These are phyloP conservation scores for Megaceryle torquata DNA, from an alignment of 2,113 vertebrate genomes.

Conservation along the genomic window DNA sequence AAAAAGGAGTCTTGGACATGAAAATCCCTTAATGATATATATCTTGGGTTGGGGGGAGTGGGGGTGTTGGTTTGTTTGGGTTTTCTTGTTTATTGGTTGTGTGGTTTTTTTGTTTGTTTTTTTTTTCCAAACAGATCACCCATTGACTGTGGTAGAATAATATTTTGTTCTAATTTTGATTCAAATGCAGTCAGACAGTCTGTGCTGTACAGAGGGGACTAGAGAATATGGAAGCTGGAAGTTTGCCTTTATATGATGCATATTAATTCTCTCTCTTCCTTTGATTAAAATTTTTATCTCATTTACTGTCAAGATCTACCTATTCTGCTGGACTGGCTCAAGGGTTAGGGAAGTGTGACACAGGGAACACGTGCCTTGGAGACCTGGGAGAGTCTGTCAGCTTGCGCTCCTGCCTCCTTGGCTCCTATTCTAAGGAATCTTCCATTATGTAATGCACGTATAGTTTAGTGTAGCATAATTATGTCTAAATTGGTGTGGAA, in stretches of 20 bases:
- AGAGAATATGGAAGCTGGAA: not conserved
- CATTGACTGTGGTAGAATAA: not conserved
- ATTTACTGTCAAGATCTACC: accelerated
- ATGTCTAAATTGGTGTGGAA: not conserved
- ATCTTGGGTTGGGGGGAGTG: not conserved
- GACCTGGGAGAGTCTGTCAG: not conserved
- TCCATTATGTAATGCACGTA: not conserved
- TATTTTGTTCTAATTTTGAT: not conserved
- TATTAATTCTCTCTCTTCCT: not conserved
- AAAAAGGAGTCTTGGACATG: not conserved
- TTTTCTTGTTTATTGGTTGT: no score
- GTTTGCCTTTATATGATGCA: not conserved
- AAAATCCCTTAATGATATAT: not conserved
- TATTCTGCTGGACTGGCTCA: not conserved
- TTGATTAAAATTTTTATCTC: not conserved
- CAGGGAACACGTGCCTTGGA: not conserved
- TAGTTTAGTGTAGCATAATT: not conserved
- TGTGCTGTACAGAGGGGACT: not conserved
- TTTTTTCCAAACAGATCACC: not conserved
- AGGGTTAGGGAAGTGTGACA: not conserved
- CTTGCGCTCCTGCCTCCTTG: not conserved
- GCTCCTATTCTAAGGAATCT: not conserved
- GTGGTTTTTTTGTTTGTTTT: no score
- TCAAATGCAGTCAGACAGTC: accelerated
- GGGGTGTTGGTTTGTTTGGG: no score